A percentile compares a stretch with the other conserved stretches of the same genome.
These are phyloP conservation scores for Cheilinus undulatus DNA, from an alignment of 2,113 vertebrate genomes.

Conservation along the genomic window DNA sequence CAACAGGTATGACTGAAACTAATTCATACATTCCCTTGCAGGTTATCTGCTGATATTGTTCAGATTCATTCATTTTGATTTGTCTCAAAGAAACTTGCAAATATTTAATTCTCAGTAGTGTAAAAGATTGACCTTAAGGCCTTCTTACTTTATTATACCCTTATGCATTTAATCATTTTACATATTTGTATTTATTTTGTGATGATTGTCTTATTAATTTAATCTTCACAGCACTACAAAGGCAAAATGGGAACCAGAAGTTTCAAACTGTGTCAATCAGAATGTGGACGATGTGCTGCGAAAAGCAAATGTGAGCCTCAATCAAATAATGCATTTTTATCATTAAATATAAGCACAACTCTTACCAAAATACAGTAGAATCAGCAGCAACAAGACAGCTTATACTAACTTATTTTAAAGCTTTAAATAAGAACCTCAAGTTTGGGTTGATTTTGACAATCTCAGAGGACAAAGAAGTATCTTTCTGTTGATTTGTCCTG, in stretches of 20 bases:
- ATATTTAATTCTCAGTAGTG: background rate
- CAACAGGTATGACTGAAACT: background rate
- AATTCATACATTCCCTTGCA: background rate
- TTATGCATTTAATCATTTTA: too few relatives aligned
- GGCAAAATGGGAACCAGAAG: accelerated
- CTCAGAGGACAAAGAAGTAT: too few relatives aligned
- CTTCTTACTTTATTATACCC: background rate
- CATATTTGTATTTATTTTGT: too few relatives aligned
- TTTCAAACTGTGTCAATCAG: slow-evolving; percentile 51
- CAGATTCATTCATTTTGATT: background rate
- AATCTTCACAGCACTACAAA: accelerated
- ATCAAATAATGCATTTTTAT: background rate
- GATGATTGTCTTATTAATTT: too few relatives aligned
- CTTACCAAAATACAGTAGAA: too few relatives aligned
- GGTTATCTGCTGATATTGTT: background rate
- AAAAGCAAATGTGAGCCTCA: slow-evolving; percentile 29
- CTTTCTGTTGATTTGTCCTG: too few relatives aligned
- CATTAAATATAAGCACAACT: too few relatives aligned
- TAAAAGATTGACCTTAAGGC: background rate
- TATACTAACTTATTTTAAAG: too few relatives aligned
- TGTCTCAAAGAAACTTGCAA: background rate
- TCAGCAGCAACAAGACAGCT: too few relatives aligned
- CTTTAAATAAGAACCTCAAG: too few relatives aligned
- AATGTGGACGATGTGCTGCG: background rate
- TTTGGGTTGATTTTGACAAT: too few relatives aligned